Conservation (phyloP, 2,113 vertebrate species). For the Dascyllus trimaculatus region DNA sequence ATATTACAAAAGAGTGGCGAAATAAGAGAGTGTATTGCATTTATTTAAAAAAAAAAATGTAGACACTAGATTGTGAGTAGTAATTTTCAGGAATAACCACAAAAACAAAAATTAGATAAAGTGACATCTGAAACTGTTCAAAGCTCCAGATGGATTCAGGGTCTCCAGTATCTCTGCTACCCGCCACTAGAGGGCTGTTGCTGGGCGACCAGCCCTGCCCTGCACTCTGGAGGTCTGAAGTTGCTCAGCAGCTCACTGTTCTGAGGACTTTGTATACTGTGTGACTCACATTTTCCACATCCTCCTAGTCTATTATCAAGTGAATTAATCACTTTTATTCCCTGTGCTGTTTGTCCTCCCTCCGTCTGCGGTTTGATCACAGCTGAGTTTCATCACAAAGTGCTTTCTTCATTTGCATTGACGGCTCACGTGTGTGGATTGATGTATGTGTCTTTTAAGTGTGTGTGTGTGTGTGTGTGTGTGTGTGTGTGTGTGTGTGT, state of each 20-base stretch:
- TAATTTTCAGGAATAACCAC: too few relatives aligned
- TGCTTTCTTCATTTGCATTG: not conserved
- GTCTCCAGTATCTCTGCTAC: not conserved
- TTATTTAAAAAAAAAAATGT: too few relatives aligned
- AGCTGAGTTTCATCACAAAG: not conserved
- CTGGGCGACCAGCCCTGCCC: constrained; percentile 9
- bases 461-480: not conserved
- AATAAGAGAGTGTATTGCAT: too few relatives aligned
- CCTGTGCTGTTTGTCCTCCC: not conserved
- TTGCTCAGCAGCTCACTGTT: constrained; percentile 46
- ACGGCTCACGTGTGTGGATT: not conserved
- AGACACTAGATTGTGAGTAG: too few relatives aligned
- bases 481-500: not conserved
- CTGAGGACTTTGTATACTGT: constrained; percentile 32
- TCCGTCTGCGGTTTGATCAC: not conserved
- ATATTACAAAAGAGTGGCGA: too few relatives aligned
- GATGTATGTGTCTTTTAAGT: too few relatives aligned
- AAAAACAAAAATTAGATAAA: too few relatives aligned
- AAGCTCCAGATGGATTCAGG: not conserved
- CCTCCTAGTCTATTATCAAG: constrained; percentile 23
- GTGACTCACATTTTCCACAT: constrained; percentile 52
- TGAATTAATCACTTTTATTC: constrained; percentile 28
- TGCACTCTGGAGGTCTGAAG: constrained; percentile 43
- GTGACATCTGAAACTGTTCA: not conserved
- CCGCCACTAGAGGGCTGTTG: constrained; percentile 52